Evolutionary conservation across 2,113 vertebrate species (phyloP).

Genomic region (Zosterops lateralis): DNA sequence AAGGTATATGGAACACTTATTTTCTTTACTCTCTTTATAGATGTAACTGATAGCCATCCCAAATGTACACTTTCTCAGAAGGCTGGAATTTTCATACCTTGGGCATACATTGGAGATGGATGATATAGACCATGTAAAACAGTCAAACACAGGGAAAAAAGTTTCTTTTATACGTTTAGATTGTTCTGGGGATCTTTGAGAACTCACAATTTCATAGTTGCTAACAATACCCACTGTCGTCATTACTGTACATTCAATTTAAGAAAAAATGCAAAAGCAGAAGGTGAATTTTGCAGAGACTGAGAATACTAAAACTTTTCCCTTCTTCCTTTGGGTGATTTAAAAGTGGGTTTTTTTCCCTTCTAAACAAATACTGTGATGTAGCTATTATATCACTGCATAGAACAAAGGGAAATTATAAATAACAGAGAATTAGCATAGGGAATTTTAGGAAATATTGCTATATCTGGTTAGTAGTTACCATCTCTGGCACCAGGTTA

Average conservation of each 20-base stretch:
- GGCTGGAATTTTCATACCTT: neutral
- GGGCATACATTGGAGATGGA: neutral
- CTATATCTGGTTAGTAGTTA: neutral
- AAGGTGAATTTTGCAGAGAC: neutral
- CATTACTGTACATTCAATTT: neutral
- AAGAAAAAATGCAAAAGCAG: neutral
- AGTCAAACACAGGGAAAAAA: neutral
- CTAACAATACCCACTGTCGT: neutral
- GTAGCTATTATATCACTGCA: neutral
- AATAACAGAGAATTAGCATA: neutral
- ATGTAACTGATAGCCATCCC: neutral
- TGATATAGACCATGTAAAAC: neutral
- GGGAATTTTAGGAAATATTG: neutral
- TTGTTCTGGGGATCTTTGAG: neutral
- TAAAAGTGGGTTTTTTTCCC: fast-evolving
- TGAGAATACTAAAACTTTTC: neutral
- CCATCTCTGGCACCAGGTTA: neutral
- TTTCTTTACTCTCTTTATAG: neutral
- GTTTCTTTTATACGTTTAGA: neutral
- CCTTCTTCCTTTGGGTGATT: neutral
- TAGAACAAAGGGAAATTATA: neutral
- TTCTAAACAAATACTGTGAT: neutral
- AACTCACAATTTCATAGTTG: neutral
- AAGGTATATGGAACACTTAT: neutral
- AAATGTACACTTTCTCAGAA: neutral